Evolutionary conservation across 30 jellyfish, hydroid and myxozoan genomes (phyloP).

Genomic region (Cassiopea xamachana): DNA sequence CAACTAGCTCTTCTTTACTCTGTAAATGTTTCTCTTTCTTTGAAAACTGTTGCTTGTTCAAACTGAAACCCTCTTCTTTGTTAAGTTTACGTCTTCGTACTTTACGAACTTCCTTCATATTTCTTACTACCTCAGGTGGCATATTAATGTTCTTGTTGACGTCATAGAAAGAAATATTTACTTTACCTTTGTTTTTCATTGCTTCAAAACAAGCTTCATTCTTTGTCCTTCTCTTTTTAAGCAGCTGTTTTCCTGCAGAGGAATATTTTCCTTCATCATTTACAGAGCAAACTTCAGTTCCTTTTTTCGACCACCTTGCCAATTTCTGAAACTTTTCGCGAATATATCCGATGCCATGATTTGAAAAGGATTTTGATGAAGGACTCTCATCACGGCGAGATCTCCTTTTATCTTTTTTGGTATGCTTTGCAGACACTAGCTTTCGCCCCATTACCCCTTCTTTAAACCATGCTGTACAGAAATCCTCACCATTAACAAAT

Average conservation of each 20-base stretch:
- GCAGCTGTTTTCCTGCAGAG: not conserved
- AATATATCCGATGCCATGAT: not conserved
- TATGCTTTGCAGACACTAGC: not conserved
- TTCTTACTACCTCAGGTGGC: conserved; percentile 11
- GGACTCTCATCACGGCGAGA: not conserved
- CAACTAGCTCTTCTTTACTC: not conserved
- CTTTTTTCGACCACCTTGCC: conserved; percentile 55
- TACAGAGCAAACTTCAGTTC: not conserved
- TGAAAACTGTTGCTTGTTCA: not conserved
- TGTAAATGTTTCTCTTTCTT: too few relatives aligned
- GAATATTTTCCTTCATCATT: not conserved
- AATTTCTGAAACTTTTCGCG: conserved; percentile 44
- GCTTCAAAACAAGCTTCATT: not conserved
- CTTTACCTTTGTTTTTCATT: not conserved
- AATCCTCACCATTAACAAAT: conserved; percentile 18
- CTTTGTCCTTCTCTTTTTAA: not conserved
- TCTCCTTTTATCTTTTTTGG: not conserved
- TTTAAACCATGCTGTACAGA: conserved; percentile 17
- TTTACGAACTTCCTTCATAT: not conserved
- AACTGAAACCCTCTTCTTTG: not conserved
- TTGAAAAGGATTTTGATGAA: not conserved
- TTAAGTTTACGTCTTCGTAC: not conserved
- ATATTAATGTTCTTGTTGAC: conserved; percentile 8
- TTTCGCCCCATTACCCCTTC: not conserved
- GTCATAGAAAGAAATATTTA: conserved; percentile 12